Conservation (phyloP, 64 coral and sea anemone genomes). For the Porites australiensis region DNA sequence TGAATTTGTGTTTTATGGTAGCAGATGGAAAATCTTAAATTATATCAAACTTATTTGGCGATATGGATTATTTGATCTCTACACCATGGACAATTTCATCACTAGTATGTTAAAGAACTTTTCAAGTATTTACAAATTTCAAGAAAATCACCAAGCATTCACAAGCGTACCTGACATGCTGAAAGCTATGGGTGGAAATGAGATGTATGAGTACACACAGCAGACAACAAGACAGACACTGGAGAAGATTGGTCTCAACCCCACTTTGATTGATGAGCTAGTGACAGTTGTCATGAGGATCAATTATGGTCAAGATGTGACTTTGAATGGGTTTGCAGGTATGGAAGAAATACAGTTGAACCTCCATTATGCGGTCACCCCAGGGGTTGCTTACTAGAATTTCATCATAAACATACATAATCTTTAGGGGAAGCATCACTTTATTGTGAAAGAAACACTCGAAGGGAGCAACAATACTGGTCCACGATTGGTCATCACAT, state of each 20-base stretch:
- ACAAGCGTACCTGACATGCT: constrained; percentile 79
- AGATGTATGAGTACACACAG: constrained; percentile 76
- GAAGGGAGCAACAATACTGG: no score
- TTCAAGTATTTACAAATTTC: constrained; percentile 84
- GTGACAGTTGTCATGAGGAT: constrained; percentile 93
- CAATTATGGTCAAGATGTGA: constrained; percentile 94
- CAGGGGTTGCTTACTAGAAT: no score
- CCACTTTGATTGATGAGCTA: constrained; percentile 80
- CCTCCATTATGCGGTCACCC: no score
- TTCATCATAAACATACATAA: no score
- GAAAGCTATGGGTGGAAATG: constrained; percentile 82
- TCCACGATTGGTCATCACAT: no score
- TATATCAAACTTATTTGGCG: constrained; percentile 90
- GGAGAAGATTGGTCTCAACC: constrained; percentile 77
- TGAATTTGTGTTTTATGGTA: constrained; percentile 87
- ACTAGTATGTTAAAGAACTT: constrained; percentile 83
- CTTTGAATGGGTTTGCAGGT: constrained; percentile 98
- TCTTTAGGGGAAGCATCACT: no score
- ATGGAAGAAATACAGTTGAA: neutral
- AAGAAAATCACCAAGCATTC: constrained; percentile 72
- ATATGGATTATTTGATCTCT: constrained; percentile 88
- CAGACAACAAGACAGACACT: constrained; percentile 70
- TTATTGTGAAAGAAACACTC: no score
- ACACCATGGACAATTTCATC: constrained; percentile 79
- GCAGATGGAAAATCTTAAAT: constrained; percentile 83